Base-by-base conservation (phyloP, 2,888 invertebrate genomes). In the Scaeva pyrastri region DNA sequence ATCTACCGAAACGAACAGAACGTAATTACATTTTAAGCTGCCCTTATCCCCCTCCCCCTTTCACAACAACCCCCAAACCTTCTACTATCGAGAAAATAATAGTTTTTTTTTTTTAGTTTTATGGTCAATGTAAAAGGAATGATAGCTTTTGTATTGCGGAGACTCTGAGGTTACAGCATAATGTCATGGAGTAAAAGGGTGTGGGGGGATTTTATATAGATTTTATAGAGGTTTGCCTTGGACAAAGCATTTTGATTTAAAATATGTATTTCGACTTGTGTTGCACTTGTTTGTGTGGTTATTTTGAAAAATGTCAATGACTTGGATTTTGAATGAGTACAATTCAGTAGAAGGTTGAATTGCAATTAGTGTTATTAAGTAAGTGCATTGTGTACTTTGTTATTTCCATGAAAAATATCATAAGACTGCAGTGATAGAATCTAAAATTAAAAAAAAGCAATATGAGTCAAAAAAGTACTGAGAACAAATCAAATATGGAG, bases 11-110 rank as follows among this genome's bases (percentile, higher is more conserved):
- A 50, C 81, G 45, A 62, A 77, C 74, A 70, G 77, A 56, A 73
- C 71, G 77, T 82, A 82, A 86, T 86, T 86, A 86, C 82, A 82
- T 86, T 86, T 82, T 82, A 86, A 86, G 86, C 74, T 39, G n/a
- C n/a, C n/a, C n/a, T n/a, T n/a, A n/a, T 39, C 26, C 64, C 19
- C 45, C 45, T 1, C 19, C 5, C 4, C n/a, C n/a, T n/a, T n/a
- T 21, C 19, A 19, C 19, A 12, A 11, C 48, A 6, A 50, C 50
- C 50, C 19, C 11, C 48, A 11, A 4, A 21, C 0, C 19, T 4
- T n/a, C 43, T 1, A 10, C 48, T 4, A 2, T 10, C 12, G 12
- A 39, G n/a, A 21, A 50, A 50, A 23, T 7, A 23, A 5, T 14
- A 14, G 12, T 50, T 58, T 39, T 39, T 21, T 16, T 11, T 10